Conservation (phyloP, 1,140 invertebrate species). For the Liolophura sinensis region DNA sequence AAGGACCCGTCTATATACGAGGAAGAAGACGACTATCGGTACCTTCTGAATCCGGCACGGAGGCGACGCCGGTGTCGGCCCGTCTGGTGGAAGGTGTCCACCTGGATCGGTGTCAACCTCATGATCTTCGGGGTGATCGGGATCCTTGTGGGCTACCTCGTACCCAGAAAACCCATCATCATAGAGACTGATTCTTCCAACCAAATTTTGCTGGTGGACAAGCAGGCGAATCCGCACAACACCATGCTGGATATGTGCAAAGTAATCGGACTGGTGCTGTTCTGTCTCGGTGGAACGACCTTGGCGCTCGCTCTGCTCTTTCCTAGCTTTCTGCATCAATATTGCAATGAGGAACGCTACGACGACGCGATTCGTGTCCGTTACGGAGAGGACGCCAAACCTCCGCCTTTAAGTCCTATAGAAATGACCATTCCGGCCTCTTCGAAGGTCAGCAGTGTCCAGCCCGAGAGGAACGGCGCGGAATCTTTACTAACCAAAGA, state of each 20-base stretch:
- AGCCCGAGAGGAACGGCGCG: constrained; percentile 26
- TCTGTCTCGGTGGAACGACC: constrained; percentile 63
- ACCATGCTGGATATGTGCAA: constrained; percentile 62
- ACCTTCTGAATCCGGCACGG: constrained; percentile 53
- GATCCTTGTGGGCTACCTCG: constrained; percentile 62
- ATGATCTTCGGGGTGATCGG: constrained; percentile 60
- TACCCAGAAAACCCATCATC: constrained; percentile 60
- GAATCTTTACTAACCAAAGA: constrained; percentile 17
- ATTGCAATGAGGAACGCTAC: constrained; percentile 54
- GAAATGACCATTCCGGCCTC: constrained; percentile 49
- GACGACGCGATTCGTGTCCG: constrained; percentile 33
- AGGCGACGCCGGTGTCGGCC: constrained; percentile 47
- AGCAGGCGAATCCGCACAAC: constrained; percentile 60
- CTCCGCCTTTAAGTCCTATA: constrained; percentile 39
- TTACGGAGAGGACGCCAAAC: constrained; percentile 25
- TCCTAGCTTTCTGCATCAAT: constrained; percentile 59
- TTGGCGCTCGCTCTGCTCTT: constrained; percentile 60
- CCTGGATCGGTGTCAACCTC: constrained; percentile 60
- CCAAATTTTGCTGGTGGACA: constrained; percentile 60
- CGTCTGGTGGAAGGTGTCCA: constrained; percentile 60
- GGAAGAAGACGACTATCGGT: constrained; percentile 59
- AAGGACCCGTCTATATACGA: constrained; percentile 55
- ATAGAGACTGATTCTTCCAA: constrained; percentile 53
- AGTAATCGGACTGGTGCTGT: constrained; percentile 61
- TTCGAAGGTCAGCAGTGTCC: constrained; percentile 47